Base-by-base conservation (phyloP, 1,140 invertebrate genomes). In the Ooceraea biroi region DNA sequence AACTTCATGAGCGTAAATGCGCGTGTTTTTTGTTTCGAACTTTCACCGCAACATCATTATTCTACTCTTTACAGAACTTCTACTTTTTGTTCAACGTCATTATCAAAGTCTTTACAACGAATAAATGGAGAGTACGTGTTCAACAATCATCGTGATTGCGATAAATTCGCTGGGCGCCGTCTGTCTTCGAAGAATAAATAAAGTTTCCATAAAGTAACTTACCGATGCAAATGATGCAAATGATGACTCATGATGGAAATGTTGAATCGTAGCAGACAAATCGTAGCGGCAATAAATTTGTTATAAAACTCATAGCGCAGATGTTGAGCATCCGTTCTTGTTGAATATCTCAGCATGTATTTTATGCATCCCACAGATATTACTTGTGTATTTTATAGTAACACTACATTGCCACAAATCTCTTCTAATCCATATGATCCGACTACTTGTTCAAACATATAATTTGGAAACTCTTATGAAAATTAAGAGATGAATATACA, bases 201-300 rank as follows among this genome's bases (percentile, higher is more conserved):
- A n/a, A n/a, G n/a, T 17, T 19, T 63, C 0, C 55, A 27, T 69
- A 65, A 78, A 69, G 68, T 69, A 7, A 69, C 50, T 78, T 57
- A 57, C 17, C 36, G 19, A 72, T 36, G 36, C 36, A 7, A 36
- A 7, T 36, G 44, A 50, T 65, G 30, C 8, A 58, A 57, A 57
- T 68, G 11, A 25, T 63, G 46, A 7, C 2, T 4, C 30, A 7
- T 57, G 19, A 27, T 55, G 10, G 50, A 76, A 77, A 68, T 44
- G 0, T 27, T 44, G 30, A 55, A 52, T 12, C 17, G 1, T 68
- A 2, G 17, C n/a, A 30, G 7, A 46, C 36, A 7, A 36, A 36
- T 36, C 36, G 36, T 36, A 69, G 12, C 0, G 1, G 7, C 14
- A 36, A 19, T 36, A 17, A 22, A 17, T 58, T 74, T 22, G 10